Percentiles rank a stretch among this genome's conserved stretches.
phyloP scores from a whole-genome alignment of 2,797 vertebrate species.

The Clarias pachynema region DNA sequence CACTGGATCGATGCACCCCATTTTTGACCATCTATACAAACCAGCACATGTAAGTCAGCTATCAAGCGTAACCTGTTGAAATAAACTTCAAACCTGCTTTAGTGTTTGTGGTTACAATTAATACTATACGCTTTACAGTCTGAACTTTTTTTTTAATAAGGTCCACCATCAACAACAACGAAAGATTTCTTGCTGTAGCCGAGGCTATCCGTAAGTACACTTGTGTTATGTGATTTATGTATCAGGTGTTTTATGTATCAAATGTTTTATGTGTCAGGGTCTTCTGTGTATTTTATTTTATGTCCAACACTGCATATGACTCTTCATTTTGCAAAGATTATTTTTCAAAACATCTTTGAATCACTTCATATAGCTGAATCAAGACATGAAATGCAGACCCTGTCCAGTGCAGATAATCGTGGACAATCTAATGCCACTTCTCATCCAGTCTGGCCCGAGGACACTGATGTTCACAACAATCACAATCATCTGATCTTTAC shows the following conservation, averaged over 20 bases:
- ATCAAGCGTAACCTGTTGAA: not conserved
- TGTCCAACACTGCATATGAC: not conserved
- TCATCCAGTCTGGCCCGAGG: not conserved
- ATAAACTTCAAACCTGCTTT: not conserved
- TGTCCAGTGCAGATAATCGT: not conserved
- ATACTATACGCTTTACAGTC: not conserved
- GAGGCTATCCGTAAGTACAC: not conserved
- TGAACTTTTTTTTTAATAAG: not conserved
- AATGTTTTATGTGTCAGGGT: not conserved
- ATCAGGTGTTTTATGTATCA: not conserved
- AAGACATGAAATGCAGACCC: not conserved
- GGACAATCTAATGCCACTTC: not conserved
- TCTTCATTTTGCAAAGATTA: not conserved
- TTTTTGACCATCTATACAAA: slow-evolving; percentile 1
- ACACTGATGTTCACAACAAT: not conserved
- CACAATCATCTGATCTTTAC: not conserved
- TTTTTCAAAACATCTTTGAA: slow-evolving; percentile 8
- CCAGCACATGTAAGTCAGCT: not conserved
- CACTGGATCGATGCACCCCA: slow-evolving; percentile 28
- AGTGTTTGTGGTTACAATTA: not conserved
- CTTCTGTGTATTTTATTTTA: not conserved
- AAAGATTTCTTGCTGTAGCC: not conserved
- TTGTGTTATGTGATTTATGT: not conserved
- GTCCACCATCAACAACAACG: not conserved
- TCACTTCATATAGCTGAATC: slow-evolving; percentile 7